These are phyloP conservation scores for Stegodyphus mimosarum DNA, from an alignment of 1,140 invertebrate genomes.

Conservation along the genomic window DNA sequence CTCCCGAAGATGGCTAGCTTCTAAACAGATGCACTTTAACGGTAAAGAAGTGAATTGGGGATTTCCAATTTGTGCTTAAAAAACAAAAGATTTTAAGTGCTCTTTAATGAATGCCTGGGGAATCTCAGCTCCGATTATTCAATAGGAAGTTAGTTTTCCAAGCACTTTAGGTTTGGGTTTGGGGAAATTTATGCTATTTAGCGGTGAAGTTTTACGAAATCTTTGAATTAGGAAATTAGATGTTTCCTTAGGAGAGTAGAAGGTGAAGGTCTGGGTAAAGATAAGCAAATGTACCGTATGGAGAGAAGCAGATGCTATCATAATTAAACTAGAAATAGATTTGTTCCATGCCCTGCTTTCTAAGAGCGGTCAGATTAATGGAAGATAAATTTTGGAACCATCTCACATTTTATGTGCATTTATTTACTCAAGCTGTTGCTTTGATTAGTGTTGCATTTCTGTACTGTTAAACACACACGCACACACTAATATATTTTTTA, in stretches of 20 bases:
- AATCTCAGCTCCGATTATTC: constrained; percentile 13
- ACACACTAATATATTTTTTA: too few species aligned
- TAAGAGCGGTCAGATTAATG: too few species aligned
- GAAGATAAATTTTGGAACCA: too few species aligned
- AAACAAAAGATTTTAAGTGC: constrained; percentile 41
- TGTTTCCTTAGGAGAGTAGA: constrained; percentile 32
- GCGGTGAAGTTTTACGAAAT: constrained; percentile 16
- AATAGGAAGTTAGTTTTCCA: not conserved
- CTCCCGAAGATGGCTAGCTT: constrained; percentile 17
- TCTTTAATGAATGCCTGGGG: constrained; percentile 36
- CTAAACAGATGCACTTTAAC: not conserved
- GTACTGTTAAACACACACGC: too few species aligned
- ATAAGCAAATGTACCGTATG: too few species aligned
- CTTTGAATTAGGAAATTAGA: constrained; percentile 34
- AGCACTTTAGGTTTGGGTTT: constrained; percentile 27
- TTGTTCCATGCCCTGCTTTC: not conserved
- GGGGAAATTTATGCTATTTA: constrained; percentile 17
- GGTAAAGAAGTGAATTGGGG: constrained; percentile 29
- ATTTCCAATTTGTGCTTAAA: constrained; percentile 42
- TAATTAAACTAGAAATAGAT: constrained; percentile 18
- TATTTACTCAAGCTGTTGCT: too few species aligned
- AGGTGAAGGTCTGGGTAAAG: not conserved
- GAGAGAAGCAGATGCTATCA: constrained; percentile 6
- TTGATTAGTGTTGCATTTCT: too few species aligned
- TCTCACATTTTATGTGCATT: too few species aligned